Evolutionary conservation across 2,888 invertebrate species (phyloP), one percentile per base, ranked within the genome.

Genomic region (Mimumesa dahlbomi): DNA sequence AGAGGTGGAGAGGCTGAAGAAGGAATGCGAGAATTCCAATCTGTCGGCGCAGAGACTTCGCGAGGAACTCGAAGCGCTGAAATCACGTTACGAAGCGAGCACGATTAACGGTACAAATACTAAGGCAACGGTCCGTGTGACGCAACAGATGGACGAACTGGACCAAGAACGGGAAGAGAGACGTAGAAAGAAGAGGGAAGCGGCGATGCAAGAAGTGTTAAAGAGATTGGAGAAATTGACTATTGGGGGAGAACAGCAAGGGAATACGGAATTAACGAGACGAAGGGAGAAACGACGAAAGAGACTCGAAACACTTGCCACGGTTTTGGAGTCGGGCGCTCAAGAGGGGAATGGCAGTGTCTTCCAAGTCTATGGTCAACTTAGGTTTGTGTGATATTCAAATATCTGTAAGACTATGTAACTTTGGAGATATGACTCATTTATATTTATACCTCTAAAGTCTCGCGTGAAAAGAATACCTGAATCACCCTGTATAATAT

Each of bases 321-420:
- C 85, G n/a, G 89, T 85, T 0, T 66, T 89, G 21, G 89, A 89
- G 45, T 76, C 81, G 1, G 85, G 87, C 38, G 85, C 84, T 0
- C 82, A 87, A 46, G 89, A 88, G 21, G 89, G 88, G 1, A 85
- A 84, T 54, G 85, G 82, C 3, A 80, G 87, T 21, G 89, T 87
- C 25, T 89, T 89, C 75, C 86, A 89, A 65, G 89, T 89, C 42
- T 89, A 89, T 52, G 89, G 89, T 1, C 89, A 89, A 53, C 74
- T 89, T 0, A 87, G 85, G 80, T 80, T 31, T 5, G 78, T 54
- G 3, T n/a, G 31, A 45, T 9, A 18, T 43, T 11, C 7, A 7
- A 22, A 40, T 52, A 9, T n/a, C 19, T 9, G 3, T 40, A 14
- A 6, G 5, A 5, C 40, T 3, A 18, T 40, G 25, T 25, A 5